These are phyloP conservation scores for Paramormyrops hopkinsi DNA, from an alignment of 2,797 vertebrate species.

Conservation along the genomic window DNA sequence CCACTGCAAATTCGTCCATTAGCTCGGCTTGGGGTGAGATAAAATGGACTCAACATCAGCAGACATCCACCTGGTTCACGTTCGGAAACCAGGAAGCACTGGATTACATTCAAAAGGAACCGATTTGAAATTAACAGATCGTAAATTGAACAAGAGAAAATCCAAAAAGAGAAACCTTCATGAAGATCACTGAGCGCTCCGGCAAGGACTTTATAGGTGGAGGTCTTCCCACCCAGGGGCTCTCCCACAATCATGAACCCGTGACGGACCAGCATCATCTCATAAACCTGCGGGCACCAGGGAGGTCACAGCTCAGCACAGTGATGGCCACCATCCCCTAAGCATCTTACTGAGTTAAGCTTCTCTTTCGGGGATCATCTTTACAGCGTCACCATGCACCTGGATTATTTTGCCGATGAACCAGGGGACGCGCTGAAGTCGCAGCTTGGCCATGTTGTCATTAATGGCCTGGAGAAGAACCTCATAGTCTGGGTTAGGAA, in stretches of 20 bases:
- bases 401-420: conserved; percentile 92
- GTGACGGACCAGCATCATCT: conserved; percentile 93
- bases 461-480: conserved; percentile 70
- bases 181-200: conserved; percentile 72
- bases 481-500: conserved; percentile 83
- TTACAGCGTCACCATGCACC: conserved; percentile 49
- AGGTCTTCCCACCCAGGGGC: conserved; percentile 82
- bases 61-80: neutral
- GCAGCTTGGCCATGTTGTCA: conserved; percentile 69
- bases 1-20: conserved; percentile 80
- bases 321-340: neutral
- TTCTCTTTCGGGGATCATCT: neutral
- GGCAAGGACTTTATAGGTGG: conserved; percentile 79
- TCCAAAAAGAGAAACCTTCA: conserved; percentile 52
- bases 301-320: neutral
- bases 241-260: conserved; percentile 93
- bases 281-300: conserved; percentile 69
- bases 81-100: neutral
- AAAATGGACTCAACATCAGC: neutral
- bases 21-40: conserved; percentile 50
- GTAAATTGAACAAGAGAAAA: neutral
- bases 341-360: neutral
- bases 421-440: conserved; percentile 84
- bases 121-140: neutral
- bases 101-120: neutral